These are phyloP conservation scores for Pangasius krempfi DNA, from an alignment of 2,797 vertebrate species.

Conservation along the genomic window DNA sequence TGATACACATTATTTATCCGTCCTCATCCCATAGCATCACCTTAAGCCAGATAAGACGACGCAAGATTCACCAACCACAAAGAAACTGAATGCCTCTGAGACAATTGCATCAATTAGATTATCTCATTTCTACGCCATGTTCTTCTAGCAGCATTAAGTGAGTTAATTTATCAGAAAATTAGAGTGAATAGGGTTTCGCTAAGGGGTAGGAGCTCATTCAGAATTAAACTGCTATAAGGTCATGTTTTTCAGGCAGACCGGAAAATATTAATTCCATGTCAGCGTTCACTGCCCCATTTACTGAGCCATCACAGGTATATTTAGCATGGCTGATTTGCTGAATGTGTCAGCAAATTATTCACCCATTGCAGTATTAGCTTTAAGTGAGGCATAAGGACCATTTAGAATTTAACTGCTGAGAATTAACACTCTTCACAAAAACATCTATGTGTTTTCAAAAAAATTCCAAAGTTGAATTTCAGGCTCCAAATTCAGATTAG, in stretches of 20 bases:
- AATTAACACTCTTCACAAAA: background rate
- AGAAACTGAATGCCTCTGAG: background rate
- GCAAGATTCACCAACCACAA: background rate
- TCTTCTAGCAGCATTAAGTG: constrained; percentile 16
- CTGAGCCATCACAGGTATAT: constrained; percentile 7
- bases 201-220: background rate
- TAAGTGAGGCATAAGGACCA: background rate
- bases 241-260: constrained; percentile 18
- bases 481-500: background rate
- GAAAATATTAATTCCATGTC: constrained; percentile 13
- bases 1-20: background rate
- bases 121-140: constrained; percentile 16
- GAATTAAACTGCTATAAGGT: constrained; percentile 23
- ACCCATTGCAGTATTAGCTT: background rate
- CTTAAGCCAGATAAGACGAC: background rate
- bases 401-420: background rate
- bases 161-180: constrained; percentile 40
- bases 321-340: constrained; percentile 18
- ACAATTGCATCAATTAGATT: constrained; percentile 35
- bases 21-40: background rate
- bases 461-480: background rate
- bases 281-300: background rate
- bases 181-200: constrained; percentile 22
- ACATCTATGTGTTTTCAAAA: background rate
- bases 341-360: constrained; percentile 6